Evolutionary conservation across 2,113 vertebrate genomes (phyloP), one percentile per base, ranked within the genome.

Genomic region (Macrotus californicus): DNA sequence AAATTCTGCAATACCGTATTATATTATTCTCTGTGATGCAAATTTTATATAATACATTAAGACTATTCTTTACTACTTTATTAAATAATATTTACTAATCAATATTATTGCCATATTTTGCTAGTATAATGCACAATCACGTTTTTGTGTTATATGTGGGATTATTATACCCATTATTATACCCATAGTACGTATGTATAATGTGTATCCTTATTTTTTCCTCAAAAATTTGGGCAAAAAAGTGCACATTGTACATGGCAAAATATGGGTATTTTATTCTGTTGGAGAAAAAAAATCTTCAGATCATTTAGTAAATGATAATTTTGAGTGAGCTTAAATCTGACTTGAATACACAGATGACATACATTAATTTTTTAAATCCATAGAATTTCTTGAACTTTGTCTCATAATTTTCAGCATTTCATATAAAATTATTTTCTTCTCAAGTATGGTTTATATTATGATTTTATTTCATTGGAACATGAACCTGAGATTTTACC

Each of bases 21-120:
- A 64, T 46, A 86, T 50, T 94, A 69, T 94, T 86, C 85, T 95
- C 96, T 96, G 70, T 93, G 80, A 95, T 93, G 86, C 56, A 96
- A 96, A 89, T 94, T 69, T 95, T 87, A 56, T 76, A 83, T 6
- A 93, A 31, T 91, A 67, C 22, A 61, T 61, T 73, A 87, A 91
- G 29, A 88, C 0, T 34, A 87, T 95, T 82, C 67, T 92, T 80
- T 91, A 72, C 11, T 77, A 86, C 34, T 84, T 96, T 77, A 87
- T 91, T 79, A 96, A 86, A 88, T 84, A 96, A 95, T 96, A n/a
- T 96, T 87, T 89, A 96, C 14, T 64, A 96, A 93, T 82, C 88
- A 94, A 93, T 82, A 14, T 54, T 88, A 94, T 83, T 97, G 59
- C 59, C 26, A 5, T 29, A 61, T 61, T 29, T 61, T 61, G 59